Evolutionary conservation across 1,140 invertebrate genomes (phyloP).

Genomic region (Pseudachorutes palmiensis): DNA sequence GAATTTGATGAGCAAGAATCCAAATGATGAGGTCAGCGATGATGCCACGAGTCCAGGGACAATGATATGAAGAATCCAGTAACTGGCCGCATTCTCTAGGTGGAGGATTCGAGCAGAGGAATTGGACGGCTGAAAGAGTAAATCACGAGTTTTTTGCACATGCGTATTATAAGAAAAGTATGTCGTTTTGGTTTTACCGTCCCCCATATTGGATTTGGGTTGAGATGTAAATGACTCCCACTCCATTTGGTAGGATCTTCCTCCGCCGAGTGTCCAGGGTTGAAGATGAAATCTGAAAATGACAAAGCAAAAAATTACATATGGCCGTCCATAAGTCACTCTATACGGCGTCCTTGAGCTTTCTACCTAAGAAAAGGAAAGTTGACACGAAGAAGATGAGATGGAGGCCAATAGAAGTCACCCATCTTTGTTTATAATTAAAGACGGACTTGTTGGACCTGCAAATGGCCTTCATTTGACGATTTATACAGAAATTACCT

Average conservation of each 20-base stretch:
- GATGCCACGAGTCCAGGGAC: neutral
- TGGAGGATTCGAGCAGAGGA: neutral
- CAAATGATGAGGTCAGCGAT: neutral
- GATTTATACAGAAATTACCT: neutral
- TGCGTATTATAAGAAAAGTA: no score
- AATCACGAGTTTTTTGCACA: no score
- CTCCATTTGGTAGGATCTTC: conserved; percentile 1
- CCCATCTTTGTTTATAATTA: neutral
- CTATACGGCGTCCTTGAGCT: neutral
- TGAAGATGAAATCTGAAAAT: conserved; percentile 4
- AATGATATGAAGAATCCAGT: conserved; percentile 4
- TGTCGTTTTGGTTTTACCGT: neutral
- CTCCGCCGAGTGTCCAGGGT: neutral
- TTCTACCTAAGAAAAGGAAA: conserved; percentile 7
- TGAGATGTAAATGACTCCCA: neutral
- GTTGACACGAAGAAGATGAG: neutral
- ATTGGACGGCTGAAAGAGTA: neutral
- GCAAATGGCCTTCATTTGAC: neutral
- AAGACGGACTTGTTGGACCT: conserved; percentile 4
- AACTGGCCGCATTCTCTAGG: neutral
- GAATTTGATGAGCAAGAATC: neutral
- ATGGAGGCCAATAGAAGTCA: neutral
- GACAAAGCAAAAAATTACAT: neutral
- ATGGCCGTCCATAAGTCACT: neutral
- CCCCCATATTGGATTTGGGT: neutral